These are phyloP conservation scores for Autographa pulchrina DNA, from an alignment of 2,888 invertebrate species.

Conservation along the genomic window DNA sequence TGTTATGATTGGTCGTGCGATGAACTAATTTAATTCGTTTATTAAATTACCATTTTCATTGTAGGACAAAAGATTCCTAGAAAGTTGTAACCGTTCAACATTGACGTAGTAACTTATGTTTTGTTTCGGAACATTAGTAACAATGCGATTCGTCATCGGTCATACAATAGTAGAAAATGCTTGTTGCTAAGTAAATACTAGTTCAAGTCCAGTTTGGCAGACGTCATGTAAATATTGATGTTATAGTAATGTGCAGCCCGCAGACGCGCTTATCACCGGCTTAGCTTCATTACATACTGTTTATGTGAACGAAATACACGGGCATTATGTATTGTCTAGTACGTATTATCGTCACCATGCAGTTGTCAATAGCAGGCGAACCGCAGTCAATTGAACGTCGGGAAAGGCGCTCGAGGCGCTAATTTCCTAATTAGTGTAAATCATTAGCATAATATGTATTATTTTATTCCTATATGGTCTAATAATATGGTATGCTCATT, in stretches of 20 bases:
- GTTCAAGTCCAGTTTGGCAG: neutral
- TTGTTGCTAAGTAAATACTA: neutral
- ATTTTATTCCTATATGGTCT: neutral
- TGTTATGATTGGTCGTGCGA: too few relatives aligned
- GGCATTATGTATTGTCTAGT: neutral
- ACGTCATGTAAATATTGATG: neutral
- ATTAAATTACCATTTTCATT: too few relatives aligned
- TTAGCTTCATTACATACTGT: conserved; percentile 26
- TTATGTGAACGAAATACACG: conserved; percentile 24
- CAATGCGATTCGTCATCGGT: neutral
- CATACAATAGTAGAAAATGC: neutral
- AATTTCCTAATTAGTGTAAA: neutral
- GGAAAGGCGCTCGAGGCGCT: neutral
- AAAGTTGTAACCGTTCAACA: too few relatives aligned
- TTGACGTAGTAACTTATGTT: too few relatives aligned
- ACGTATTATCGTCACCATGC: neutral
- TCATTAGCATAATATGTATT: neutral
- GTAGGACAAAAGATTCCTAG: too few relatives aligned
- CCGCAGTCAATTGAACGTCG: neutral
- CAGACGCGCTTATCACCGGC: conserved; percentile 31
- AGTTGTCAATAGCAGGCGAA: neutral
- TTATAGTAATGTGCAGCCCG: conserved; percentile 9
- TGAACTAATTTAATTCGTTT: too few relatives aligned
- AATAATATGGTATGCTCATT: too few relatives aligned
- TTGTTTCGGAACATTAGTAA: too few relatives aligned